A percentile compares a stretch with the other conserved stretches of the same genome.
Evolutionary conservation across 2,888 invertebrate species (phyloP).

Genomic region (Dryadula phaetusa): DNA sequence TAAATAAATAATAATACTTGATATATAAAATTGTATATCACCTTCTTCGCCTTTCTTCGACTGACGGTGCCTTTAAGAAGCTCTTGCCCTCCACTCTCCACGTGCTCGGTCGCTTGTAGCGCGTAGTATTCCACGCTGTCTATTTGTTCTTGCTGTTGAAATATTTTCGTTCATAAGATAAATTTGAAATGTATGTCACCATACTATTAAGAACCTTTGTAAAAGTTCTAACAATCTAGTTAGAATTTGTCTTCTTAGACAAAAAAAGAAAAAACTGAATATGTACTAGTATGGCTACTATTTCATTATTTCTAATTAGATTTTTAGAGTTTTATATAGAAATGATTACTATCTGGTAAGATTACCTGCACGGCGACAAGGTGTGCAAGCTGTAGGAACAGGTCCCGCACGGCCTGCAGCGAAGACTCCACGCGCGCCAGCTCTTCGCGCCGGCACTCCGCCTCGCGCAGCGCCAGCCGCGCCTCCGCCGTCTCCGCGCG

Average conservation of each 20-base stretch:
- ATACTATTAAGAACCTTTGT: no score
- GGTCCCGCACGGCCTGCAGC: constrained; percentile 90
- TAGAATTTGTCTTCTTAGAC: no score
- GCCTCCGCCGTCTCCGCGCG: constrained; percentile 92
- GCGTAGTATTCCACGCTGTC: constrained; percentile 88
- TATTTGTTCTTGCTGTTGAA: constrained; percentile 85
- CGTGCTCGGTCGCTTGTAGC: constrained; percentile 83
- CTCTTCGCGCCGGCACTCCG: constrained; percentile 92
- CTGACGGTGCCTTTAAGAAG: constrained; percentile 80
- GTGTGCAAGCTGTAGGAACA: constrained; percentile 93
- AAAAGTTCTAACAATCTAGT: background rate
- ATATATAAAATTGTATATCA: background rate
- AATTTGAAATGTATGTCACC: no score
- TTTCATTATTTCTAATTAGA: no score
- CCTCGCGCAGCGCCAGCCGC: constrained; percentile 89
- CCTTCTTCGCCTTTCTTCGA: constrained; percentile 79
- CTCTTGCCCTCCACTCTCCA: constrained; percentile 82
- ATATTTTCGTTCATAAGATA: no score
- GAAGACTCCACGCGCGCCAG: constrained; percentile 92
- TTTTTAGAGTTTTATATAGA: no score
- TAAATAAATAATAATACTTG: no score
- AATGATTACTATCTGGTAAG: background rate
- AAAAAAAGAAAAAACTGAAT: no score
- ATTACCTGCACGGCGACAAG: constrained; percentile 89
- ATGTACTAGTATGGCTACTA: no score